Conservation (phyloP, 2,888 invertebrate genomes). For the Cheilosia scutellata region DNA sequence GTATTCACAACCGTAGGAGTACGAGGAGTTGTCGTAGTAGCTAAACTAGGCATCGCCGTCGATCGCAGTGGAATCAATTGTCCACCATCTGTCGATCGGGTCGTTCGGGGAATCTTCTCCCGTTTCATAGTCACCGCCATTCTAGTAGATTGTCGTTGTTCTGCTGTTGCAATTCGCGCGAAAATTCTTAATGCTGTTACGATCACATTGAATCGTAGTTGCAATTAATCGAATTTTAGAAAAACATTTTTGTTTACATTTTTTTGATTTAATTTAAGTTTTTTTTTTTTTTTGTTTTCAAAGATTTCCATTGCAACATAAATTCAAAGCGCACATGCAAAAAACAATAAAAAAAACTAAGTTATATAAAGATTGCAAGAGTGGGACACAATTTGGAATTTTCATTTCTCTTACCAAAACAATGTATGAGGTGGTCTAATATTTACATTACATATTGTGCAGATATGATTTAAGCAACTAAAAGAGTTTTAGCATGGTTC, state of each 20-base stretch:
- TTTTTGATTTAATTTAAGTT: conserved; percentile 19
- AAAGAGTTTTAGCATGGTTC: background rate
- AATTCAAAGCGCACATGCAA: conserved; percentile 64
- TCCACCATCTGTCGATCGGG: conserved; percentile 50
- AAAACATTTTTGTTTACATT: conserved; percentile 47
- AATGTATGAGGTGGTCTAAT: conserved; percentile 5
- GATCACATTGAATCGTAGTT: conserved; percentile 51
- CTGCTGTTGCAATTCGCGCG: conserved; percentile 38
- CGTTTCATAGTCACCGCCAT: conserved; percentile 30
- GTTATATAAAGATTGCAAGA: conserved; percentile 11
- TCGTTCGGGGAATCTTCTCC: conserved; percentile 53
- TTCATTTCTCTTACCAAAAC: conserved; percentile 14
- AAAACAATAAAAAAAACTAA: conserved; percentile 42
- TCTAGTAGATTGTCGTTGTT: conserved; percentile 34
- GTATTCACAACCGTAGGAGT: conserved; percentile 53
- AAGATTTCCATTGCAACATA: conserved; percentile 54
- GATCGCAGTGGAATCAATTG: conserved; percentile 38
- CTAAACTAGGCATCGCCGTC: conserved; percentile 60
- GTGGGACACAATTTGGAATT: background rate
- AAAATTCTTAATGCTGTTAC: conserved; percentile 55
- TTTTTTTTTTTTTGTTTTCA: conserved; percentile 22
- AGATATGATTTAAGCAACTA: conserved; percentile 19
- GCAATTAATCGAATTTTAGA: conserved; percentile 56
- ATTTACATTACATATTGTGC: conserved; percentile 1
- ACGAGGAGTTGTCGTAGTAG: conserved; percentile 31